Base-by-base conservation (phyloP, 2,888 invertebrate species). In the Panzeria rudis region DNA sequence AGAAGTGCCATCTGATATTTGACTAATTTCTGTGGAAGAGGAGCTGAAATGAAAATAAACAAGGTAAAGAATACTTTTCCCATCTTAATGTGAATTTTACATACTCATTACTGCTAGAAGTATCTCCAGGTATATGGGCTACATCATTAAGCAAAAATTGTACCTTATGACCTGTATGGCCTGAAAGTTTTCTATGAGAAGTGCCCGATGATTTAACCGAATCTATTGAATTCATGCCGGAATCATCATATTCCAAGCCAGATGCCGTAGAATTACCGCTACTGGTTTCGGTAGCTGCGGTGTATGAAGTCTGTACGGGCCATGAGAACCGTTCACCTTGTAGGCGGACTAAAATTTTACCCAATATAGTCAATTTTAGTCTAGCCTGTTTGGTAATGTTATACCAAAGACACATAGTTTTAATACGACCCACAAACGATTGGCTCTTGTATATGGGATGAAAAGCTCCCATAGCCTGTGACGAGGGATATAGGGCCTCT, bases 331-430 rank as follows among this genome's bases (percentile, higher is more conserved):
- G 90, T 83, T 92, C 91, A 4, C 92, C 90, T 86, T 93, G 93
- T 44, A 93, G 86, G 66, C 92, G 89, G 52, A 92, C 91, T 86
- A 96, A 91, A 89, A 97, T 93, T 90, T 95, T 95, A 0, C 96
- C 95, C 88, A 97, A 93, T 84, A 97, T 95, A 84, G 96, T 93
- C 87, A 98, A 93, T 92, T 97, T 97, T 73, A 97, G 93, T 68
- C 96, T 95, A 92, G 98, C 95, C 92, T 97, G 97, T 88, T 95
- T 94, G 0, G 97, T 97, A 91, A 97, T 96, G 92, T 98, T 98
- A 92, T 96, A 96, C 98, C 98, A 98, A 3, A 98, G 93, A 89
- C 97, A 97, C 94, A 98, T 95, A 13, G 97, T 96, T 93, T 95
- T 93, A 38, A 93, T 93, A 47, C 91, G 91, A 2, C 91, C 92